Percentiles rank a stretch among this genome's conserved stretches.
These are phyloP conservation scores for Drosophila prostipennis DNA, from an alignment of 2,888 invertebrate genomes.

Conservation along the genomic window DNA sequence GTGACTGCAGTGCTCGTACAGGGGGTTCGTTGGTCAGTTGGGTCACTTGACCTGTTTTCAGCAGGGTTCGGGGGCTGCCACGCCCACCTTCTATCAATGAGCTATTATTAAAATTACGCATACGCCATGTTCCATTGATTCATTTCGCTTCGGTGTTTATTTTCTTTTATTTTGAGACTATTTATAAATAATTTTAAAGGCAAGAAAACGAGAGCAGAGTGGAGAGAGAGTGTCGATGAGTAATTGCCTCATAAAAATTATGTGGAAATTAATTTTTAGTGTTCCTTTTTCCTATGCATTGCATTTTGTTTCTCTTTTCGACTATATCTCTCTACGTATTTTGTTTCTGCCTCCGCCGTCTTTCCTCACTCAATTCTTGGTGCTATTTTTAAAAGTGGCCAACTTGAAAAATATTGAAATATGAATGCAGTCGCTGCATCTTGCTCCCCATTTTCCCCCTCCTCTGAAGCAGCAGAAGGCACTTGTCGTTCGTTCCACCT, in stretches of 20 bases:
- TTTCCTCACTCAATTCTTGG: slow-evolving; percentile 15
- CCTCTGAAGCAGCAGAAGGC: slow-evolving; percentile 28
- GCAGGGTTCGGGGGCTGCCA: slow-evolving; percentile 1
- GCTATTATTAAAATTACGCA: slow-evolving; percentile 51
- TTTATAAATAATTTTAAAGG: slow-evolving; percentile 30
- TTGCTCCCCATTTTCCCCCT: slow-evolving; percentile 6
- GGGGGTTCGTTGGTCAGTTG: not conserved
- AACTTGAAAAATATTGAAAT: slow-evolving; percentile 73
- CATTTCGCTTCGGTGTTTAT: slow-evolving; percentile 6
- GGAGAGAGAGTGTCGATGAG: slow-evolving; percentile 71
- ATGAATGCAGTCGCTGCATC: slow-evolving; percentile 66
- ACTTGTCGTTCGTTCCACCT: slow-evolving; percentile 76
- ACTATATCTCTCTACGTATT: slow-evolving; percentile 4
- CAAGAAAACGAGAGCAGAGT: slow-evolving; percentile 5
- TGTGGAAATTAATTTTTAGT: slow-evolving; percentile 79
- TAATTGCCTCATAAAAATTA: slow-evolving; percentile 80
- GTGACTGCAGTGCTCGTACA: no score
- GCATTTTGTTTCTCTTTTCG: slow-evolving; percentile 6
- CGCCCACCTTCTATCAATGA: slow-evolving; percentile 25
- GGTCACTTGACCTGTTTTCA: slow-evolving; percentile 22
- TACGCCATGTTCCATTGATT: slow-evolving; percentile 61
- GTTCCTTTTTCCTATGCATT: slow-evolving; percentile 47
- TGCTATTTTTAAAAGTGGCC: slow-evolving; percentile 56
- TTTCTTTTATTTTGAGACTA: slow-evolving; percentile 16
- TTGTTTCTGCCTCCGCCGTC: slow-evolving; percentile 2